phyloP scores from a whole-genome alignment of 2,797 vertebrate species.

The Anomalospiza imberbis region DNA sequence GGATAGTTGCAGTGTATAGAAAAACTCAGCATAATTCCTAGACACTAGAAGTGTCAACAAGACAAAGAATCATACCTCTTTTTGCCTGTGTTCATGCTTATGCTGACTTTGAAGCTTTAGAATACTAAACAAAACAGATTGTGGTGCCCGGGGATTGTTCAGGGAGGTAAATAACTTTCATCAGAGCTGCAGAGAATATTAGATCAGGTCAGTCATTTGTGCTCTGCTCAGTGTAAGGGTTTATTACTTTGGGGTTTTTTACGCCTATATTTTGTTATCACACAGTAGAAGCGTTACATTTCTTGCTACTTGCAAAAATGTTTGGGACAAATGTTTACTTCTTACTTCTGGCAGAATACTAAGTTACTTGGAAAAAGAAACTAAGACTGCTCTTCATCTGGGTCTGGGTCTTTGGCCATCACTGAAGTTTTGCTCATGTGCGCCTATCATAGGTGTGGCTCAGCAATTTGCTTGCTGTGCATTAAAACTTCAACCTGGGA shows the following conservation, averaged over 20 bases:
- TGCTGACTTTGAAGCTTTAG: not conserved
- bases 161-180: not conserved
- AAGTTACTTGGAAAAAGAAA: not conserved
- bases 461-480: not conserved
- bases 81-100: not conserved
- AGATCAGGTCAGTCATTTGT: not conserved
- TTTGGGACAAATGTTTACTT: not conserved
- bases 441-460: not conserved
- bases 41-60: not conserved
- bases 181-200: not conserved
- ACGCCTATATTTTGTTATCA: rapidly evolving
- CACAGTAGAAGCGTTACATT: not conserved
- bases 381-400: not conserved
- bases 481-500: not conserved
- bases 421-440: not conserved
- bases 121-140: not conserved
- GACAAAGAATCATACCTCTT: not conserved
- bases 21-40: not conserved
- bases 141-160: not conserved
- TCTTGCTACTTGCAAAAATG: not conserved
- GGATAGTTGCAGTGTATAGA: not conserved
- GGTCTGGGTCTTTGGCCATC: not conserved
- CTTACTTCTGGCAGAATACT: not conserved
- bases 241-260: not conserved
- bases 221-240: not conserved